These are phyloP conservation scores for Metopolophium dirhodum DNA, from an alignment of 1,140 invertebrate genomes.

Conservation along the genomic window DNA sequence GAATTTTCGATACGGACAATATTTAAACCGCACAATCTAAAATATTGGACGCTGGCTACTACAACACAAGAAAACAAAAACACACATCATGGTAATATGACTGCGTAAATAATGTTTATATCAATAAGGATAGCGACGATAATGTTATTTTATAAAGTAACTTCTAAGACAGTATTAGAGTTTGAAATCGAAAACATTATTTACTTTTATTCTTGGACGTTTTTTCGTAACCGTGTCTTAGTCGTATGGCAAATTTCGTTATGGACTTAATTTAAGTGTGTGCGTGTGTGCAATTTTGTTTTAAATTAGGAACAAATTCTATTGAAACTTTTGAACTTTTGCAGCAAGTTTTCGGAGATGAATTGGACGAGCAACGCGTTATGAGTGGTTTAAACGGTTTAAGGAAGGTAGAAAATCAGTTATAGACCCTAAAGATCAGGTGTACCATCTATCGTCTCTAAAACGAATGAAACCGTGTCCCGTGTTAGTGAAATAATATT, in stretches of 20 bases:
- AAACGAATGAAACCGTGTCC: neutral
- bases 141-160: neutral
- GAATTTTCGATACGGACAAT: neutral
- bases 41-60: too few species aligned
- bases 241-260: neutral
- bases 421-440: constrained; percentile 45
- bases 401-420: constrained; percentile 44
- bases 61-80: neutral
- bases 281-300: neutral
- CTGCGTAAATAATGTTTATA: neutral
- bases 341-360: neutral
- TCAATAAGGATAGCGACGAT: neutral
- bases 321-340: constrained; percentile 17
- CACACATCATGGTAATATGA: neutral
- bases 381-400: constrained; percentile 52
- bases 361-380: neutral
- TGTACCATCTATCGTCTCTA: neutral
- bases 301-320: constrained; percentile 11
- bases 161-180: neutral
- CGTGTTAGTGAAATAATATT: neutral
- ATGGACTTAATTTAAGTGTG: neutral
- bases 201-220: neutral
- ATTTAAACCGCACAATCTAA: too few species aligned
- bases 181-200: neutral
- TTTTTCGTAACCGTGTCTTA: neutral